A percentile compares a stretch with the other conserved stretches of the same genome.
These are phyloP conservation scores for Yponomeuta evonymella DNA, from an alignment of 2,888 invertebrate species.

Conservation along the genomic window DNA sequence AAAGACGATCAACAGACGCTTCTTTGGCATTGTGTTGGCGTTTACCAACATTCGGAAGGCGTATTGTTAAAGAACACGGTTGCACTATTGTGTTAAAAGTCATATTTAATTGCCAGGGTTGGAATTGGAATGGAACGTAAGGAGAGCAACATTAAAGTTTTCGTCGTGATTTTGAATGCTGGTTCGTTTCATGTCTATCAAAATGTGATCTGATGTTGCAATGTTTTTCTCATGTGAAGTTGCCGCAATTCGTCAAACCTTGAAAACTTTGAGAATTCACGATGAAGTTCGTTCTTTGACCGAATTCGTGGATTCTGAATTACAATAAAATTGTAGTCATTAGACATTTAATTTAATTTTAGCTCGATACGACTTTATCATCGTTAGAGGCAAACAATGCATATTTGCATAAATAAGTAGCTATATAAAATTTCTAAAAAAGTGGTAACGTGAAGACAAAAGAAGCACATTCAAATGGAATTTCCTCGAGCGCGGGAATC, in stretches of 20 bases:
- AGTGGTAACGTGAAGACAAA: background rate
- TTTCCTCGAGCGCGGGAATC: constrained; percentile 56
- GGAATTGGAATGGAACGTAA: constrained; percentile 34
- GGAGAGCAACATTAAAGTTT: constrained; percentile 31
- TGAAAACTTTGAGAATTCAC: background rate
- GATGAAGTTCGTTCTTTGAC: background rate
- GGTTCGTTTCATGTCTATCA: constrained; percentile 25
- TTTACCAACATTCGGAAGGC: constrained; percentile 54
- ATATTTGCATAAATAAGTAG: background rate
- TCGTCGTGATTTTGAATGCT: constrained; percentile 31
- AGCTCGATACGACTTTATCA: background rate
- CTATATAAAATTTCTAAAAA: background rate
- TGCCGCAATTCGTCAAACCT: constrained; percentile 11
- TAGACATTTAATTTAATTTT: background rate
- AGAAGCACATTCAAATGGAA: constrained; percentile 26
- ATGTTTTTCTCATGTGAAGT: constrained; percentile 26
- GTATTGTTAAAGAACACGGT: constrained; percentile 54
- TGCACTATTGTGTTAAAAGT: constrained; percentile 58
- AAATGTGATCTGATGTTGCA: constrained; percentile 39
- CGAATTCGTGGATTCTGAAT: background rate
- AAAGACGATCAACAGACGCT: constrained; percentile 68
- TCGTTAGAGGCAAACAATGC: background rate
- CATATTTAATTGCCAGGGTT: constrained; percentile 53
- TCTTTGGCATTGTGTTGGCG: constrained; percentile 56
- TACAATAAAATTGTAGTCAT: background rate